A percentile compares a stretch with the other conserved stretches of the same genome.
Evolutionary conservation across 2,888 invertebrate genomes (phyloP).

Genomic region (Cylloceria caligata): DNA sequence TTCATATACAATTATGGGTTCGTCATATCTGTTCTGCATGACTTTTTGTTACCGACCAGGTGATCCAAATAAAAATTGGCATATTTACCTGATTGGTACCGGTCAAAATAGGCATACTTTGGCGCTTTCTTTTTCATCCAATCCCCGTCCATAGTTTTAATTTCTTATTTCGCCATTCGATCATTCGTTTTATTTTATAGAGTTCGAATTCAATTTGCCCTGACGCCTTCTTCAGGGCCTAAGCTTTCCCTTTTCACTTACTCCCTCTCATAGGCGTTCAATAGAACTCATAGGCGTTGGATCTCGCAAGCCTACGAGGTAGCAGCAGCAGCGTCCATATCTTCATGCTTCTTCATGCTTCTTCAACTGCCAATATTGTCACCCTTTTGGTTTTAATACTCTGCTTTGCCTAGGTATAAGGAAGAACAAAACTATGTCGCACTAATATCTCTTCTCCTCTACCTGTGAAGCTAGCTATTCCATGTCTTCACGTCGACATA

Average conservation of each 20-base stretch:
- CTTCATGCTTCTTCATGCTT: background rate
- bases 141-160: slow-evolving; percentile 10
- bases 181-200: slow-evolving; percentile 20
- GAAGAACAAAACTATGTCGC: background rate
- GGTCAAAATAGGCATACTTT: too few relatives aligned
- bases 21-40: too few relatives aligned
- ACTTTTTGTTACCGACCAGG: too few relatives aligned
- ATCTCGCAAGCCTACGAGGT: background rate
- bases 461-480: background rate
- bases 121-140: slow-evolving; percentile 20
- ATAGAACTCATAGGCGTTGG: slow-evolving; percentile 5
- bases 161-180: slow-evolving; percentile 27
- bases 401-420: too few relatives aligned
- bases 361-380: background rate
- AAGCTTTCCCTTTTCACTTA: slow-evolving; percentile 56
- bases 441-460: background rate
- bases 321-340: background rate
- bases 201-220: background rate
- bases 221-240: background rate
- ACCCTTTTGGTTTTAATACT: background rate
- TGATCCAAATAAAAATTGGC: too few relatives aligned
- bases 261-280: too few relatives aligned
- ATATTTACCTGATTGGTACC: too few relatives aligned
- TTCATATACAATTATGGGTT: too few relatives aligned
- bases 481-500: background rate